Conservation (phyloP, 2,113 vertebrate species). For the Grallaria varia region DNA sequence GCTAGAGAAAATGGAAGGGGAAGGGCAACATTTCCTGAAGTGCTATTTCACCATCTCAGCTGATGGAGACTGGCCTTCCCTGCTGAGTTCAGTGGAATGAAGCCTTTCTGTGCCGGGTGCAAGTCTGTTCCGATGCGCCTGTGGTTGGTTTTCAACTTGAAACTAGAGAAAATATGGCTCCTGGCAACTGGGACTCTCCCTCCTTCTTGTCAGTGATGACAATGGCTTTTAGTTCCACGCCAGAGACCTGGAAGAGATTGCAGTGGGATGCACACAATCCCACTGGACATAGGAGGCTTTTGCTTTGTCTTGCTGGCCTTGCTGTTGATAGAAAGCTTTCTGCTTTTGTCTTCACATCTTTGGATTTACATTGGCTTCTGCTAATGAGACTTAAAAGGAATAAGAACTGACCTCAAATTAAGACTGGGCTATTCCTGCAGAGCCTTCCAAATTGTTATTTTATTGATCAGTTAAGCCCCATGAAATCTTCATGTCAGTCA, state of each 20-base stretch:
- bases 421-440: constrained; percentile 21
- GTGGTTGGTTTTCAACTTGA: not conserved
- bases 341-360: not conserved
- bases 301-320: not conserved
- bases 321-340: not conserved
- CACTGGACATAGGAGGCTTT: not conserved
- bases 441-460: constrained; percentile 19
- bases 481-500: constrained; percentile 33
- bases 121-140: not conserved
- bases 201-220: not conserved
- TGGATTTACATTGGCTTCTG: not conserved
- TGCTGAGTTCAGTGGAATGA: not conserved
- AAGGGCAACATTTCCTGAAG: not conserved
- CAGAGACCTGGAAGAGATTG: not conserved
- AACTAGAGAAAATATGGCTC: not conserved
- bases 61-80: not conserved
- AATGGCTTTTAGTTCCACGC: not conserved
- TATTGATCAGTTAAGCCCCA: constrained; percentile 46
- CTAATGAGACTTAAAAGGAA: constrained; percentile 37
- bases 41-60: not conserved
- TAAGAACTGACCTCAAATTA: constrained; percentile 50
- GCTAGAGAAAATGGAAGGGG: not conserved
- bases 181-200: not conserved
- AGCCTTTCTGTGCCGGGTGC: not conserved
- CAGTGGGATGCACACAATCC: not conserved